A percentile compares a stretch with the other conserved stretches of the same genome.
Evolutionary conservation across 2,797 vertebrate species (phyloP).

Genomic region (Babyrousa celebensis): DNA sequence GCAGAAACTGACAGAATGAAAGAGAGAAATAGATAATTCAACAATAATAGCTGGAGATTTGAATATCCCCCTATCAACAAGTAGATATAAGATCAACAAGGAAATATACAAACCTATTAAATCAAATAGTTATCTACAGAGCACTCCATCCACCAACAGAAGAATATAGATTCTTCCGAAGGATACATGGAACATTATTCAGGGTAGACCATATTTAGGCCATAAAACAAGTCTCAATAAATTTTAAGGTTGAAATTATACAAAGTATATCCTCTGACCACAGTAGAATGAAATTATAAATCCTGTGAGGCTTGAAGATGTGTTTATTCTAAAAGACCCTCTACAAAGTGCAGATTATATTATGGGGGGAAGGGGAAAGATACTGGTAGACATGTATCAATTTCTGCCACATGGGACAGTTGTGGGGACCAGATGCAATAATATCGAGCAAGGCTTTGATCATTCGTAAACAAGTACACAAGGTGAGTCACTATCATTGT

Average conservation of each 20-base stretch:
- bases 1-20: background rate
- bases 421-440: background rate
- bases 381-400: no score
- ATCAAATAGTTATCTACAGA: background rate
- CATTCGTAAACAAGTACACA: background rate
- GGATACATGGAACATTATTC: background rate
- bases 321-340: background rate
- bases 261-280: background rate
- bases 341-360: background rate
- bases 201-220: background rate
- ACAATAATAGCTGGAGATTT: background rate
- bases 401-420: background rate
- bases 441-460: background rate
- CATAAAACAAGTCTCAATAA: background rate
- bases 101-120: background rate
- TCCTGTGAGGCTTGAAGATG: background rate
- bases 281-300: slow-evolving; percentile 23
- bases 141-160: background rate
- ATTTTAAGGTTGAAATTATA: background rate
- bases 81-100: background rate
- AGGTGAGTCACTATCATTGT: slow-evolving; percentile 29
- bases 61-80: background rate
- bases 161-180: background rate
- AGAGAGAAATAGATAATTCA: background rate
- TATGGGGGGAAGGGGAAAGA: background rate